Evolutionary conservation across 2,888 invertebrate species (phyloP).

Genomic region (Tiliacea aurago): DNA sequence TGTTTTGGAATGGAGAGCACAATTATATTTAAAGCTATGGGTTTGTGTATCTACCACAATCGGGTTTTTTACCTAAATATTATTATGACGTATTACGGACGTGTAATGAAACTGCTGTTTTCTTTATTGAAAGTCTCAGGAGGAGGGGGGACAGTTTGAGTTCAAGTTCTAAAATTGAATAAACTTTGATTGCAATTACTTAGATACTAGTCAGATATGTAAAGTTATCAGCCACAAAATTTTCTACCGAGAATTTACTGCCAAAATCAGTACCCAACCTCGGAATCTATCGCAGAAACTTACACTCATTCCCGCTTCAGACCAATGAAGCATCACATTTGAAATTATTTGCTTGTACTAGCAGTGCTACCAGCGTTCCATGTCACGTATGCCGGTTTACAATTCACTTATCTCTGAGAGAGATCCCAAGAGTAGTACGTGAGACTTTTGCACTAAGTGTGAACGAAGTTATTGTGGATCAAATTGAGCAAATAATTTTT

Average conservation of each 20-base stretch:
- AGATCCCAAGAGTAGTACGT: constrained; percentile 76
- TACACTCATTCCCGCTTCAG: neutral
- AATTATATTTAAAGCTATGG: neutral
- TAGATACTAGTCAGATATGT: too few species aligned
- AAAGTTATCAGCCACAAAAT: neutral
- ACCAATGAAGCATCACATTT: constrained; percentile 8
- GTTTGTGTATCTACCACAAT: neutral
- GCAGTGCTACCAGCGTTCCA: constrained; percentile 51
- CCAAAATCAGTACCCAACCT: neutral
- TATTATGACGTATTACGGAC: neutral
- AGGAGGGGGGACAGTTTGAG: too few species aligned
- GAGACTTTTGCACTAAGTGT: constrained; percentile 73
- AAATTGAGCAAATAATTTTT: constrained; percentile 50
- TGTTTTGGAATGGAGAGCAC: neutral
- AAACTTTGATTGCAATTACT: too few species aligned
- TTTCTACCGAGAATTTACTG: neutral
- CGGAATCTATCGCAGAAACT: neutral
- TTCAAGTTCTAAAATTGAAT: too few species aligned
- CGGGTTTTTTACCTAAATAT: neutral
- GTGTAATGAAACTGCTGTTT: neutral
- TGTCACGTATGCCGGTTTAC: constrained; percentile 78
- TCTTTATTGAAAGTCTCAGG: too few species aligned
- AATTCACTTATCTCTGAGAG: constrained; percentile 80
- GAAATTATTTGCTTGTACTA: constrained; percentile 38
- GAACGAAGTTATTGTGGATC: constrained; percentile 71